These are phyloP conservation scores for Felis catus DNA, from an alignment of 2,113 vertebrate genomes.

Conservation along the genomic window DNA sequence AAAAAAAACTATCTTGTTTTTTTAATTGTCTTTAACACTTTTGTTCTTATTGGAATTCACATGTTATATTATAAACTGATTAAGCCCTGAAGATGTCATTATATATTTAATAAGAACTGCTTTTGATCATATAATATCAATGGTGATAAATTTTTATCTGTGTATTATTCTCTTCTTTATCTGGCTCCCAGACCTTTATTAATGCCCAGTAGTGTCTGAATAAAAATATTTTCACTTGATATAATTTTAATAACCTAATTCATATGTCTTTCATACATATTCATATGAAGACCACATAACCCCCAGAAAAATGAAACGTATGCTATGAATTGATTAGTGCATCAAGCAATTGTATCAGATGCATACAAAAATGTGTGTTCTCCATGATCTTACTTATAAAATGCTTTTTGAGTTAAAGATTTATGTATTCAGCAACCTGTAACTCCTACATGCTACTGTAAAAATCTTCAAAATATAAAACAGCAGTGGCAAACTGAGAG, in stretches of 20 bases:
- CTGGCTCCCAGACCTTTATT: background rate
- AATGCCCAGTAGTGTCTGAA: background rate
- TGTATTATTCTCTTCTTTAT: conserved; percentile 38
- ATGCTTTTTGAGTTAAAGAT: conserved; percentile 2
- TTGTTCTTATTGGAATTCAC: background rate
- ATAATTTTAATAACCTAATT: conserved; percentile 63
- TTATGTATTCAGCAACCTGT: background rate
- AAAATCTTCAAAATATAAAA: background rate
- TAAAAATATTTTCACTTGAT: conserved; percentile 61
- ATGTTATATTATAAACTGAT: background rate
- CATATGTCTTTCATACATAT: conserved; percentile 73
- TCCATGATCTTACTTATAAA: conserved; percentile 23
- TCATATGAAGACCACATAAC: conserved; percentile 77
- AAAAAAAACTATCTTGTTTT: background rate
- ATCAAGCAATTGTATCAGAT: conserved; percentile 69
- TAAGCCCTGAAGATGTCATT: background rate
- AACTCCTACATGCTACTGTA: background rate
- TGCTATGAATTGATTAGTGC: conserved; percentile 72
- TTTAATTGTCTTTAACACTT: background rate
- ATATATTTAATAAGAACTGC: background rate
- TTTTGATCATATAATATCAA: background rate
- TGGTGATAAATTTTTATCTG: background rate
- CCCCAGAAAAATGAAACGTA: conserved; percentile 67
- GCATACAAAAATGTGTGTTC: conserved; percentile 65
- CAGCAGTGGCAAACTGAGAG: background rate